A percentile compares a stretch with the other conserved stretches of the same genome.
phyloP scores from a whole-genome alignment of 2,113 vertebrate genomes.

The Plotosus lineatus region DNA sequence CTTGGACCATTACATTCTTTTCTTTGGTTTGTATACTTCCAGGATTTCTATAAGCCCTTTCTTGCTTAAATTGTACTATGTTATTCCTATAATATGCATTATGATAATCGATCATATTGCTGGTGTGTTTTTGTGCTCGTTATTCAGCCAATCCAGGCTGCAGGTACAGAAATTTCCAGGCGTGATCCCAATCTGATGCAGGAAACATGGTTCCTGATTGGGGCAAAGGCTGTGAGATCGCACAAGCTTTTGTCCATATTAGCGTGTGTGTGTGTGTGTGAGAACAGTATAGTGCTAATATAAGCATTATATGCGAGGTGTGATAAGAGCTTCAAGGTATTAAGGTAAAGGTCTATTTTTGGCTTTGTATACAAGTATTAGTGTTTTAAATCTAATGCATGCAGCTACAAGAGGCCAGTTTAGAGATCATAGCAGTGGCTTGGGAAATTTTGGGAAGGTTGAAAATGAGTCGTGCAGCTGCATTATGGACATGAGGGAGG shows the following conservation, averaged over 20 bases:
- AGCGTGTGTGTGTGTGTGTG: no score
- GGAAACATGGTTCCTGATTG: conserved; percentile 2
- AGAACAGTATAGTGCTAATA: no score
- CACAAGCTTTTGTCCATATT: conserved; percentile 64
- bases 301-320: no score
- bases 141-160: conserved; percentile 53
- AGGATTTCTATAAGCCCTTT: conserved; percentile 61
- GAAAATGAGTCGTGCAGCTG: no score
- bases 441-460: no score
- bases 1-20: neutral
- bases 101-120: neutral
- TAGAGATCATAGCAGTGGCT: no score
- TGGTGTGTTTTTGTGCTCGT: conserved; percentile 50
- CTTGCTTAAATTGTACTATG: conserved; percentile 29
- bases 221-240: conserved; percentile 55
- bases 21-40: conserved; percentile 54
- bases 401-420: no score
- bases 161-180: conserved; percentile 60
- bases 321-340: no score
- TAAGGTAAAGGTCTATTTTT: no score
- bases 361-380: no score
- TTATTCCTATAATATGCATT: conserved; percentile 48
- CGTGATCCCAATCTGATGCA: conserved; percentile 55
- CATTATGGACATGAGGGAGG: no score
- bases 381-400: no score